These are phyloP conservation scores for Micrasema minimum DNA, from an alignment of 1,140 invertebrate species.

Conservation along the genomic window DNA sequence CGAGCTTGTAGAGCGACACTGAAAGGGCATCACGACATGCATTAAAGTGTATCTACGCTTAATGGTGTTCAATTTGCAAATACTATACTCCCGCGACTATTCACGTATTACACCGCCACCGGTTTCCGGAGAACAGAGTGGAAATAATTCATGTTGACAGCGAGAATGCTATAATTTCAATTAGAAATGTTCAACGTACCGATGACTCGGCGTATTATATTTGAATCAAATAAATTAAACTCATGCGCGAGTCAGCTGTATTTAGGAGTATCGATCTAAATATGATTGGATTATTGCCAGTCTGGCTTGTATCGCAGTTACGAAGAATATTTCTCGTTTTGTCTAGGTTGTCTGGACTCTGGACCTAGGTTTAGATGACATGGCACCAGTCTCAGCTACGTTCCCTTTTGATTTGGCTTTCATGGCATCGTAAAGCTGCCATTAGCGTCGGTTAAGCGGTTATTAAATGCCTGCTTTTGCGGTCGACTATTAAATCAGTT, in stretches of 20 bases:
- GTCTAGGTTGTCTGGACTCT: too few species aligned
- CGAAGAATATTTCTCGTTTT: too few species aligned
- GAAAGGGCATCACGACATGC: too few species aligned
- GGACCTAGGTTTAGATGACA: background rate
- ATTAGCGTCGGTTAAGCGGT: slow-evolving; percentile 39
- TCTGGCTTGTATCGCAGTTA: too few species aligned
- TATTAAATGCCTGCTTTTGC: slow-evolving; percentile 38
- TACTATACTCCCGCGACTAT: background rate
- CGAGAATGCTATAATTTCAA: slow-evolving; percentile 3
- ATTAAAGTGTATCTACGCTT: too few species aligned
- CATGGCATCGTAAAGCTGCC: slow-evolving; percentile 35
- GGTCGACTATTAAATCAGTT: slow-evolving; percentile 37
- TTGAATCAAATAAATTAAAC: too few species aligned
- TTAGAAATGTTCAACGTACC: background rate
- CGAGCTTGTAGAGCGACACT: too few species aligned
- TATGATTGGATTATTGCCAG: too few species aligned
- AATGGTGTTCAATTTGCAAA: slow-evolving; percentile 2
- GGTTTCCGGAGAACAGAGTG: slow-evolving; percentile 1
- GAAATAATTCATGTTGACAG: background rate
- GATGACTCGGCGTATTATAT: too few species aligned
- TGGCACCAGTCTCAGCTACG: slow-evolving; percentile 4
- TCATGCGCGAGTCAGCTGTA: too few species aligned
- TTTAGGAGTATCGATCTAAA: too few species aligned
- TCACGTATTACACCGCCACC: background rate
- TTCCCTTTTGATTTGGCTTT: slow-evolving; percentile 32